These are phyloP conservation scores for Podotricha telesiphe DNA, from an alignment of 2,888 invertebrate species.

Conservation along the genomic window DNA sequence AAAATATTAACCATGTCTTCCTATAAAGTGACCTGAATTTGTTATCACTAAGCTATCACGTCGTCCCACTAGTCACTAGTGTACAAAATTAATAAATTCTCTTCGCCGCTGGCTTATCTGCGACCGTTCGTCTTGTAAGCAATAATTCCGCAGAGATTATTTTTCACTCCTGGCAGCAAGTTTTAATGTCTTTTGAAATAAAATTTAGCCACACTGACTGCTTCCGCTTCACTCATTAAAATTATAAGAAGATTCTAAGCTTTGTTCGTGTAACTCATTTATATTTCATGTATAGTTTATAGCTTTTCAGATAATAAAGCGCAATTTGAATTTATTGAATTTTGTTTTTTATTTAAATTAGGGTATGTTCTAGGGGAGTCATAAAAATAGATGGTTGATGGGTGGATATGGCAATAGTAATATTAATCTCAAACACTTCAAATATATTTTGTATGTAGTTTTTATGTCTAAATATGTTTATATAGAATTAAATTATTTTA, in stretches of 20 bases:
- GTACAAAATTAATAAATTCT: constrained; percentile 46
- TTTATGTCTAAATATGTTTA: no score
- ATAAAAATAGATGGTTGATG: neutral
- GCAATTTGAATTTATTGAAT: neutral
- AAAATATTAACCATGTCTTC: no score
- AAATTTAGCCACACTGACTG: constrained; percentile 58
- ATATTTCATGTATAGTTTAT: constrained; percentile 8
- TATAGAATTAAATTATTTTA: no score
- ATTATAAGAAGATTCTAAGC: constrained; percentile 21
- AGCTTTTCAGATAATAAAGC: neutral
- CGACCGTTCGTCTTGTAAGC: constrained; percentile 73
- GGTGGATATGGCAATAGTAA: neutral
- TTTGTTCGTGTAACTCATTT: constrained; percentile 10
- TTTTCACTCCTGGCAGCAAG: constrained; percentile 78
- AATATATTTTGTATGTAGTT: no score
- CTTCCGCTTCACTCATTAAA: constrained; percentile 44
- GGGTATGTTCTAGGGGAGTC: no score
- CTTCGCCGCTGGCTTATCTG: constrained; percentile 66
- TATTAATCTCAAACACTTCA: no score
- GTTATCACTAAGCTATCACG: neutral
- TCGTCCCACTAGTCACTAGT: constrained; percentile 15
- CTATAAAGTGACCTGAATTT: neutral
- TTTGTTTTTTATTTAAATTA: neutral
- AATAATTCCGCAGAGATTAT: constrained; percentile 78
- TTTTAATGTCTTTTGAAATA: constrained; percentile 79